phyloP scores from a whole-genome alignment of 2,888 invertebrate species.

The Unio pictorum region DNA sequence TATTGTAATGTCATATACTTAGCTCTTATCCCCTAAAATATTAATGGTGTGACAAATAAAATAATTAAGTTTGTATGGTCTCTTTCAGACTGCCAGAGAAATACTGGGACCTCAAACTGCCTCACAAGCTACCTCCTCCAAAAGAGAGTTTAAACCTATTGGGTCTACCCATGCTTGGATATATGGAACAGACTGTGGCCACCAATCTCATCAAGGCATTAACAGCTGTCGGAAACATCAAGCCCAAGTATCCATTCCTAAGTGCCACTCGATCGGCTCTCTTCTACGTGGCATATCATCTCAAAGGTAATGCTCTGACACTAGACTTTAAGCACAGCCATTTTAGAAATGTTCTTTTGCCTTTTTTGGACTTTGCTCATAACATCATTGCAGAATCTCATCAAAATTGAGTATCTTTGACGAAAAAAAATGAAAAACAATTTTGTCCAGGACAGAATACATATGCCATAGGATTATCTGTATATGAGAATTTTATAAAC shows the following conservation, averaged over 20 bases:
- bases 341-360: background rate
- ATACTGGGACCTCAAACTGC: slow-evolving; percentile 67
- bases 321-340: background rate
- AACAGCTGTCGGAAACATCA: slow-evolving; percentile 68
- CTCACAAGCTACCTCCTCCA: slow-evolving; percentile 70
- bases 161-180: slow-evolving; percentile 70
- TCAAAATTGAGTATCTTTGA: too few species aligned
- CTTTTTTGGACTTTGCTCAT: background rate
- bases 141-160: slow-evolving; percentile 61
- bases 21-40: too few species aligned
- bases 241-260: slow-evolving; percentile 72
- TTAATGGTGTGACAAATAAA: too few species aligned
- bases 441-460: too few species aligned
- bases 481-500: too few species aligned
- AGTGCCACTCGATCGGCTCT: slow-evolving; percentile 67
- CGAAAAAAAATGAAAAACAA: too few species aligned
- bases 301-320: slow-evolving; percentile 65
- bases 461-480: too few species aligned
- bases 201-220: slow-evolving; percentile 67
- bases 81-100: slow-evolving; percentile 65
- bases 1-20: too few species aligned
- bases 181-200: slow-evolving; percentile 71
- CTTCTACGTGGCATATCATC: slow-evolving; percentile 70
- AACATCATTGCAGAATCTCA: too few species aligned
- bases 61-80: background rate